These are phyloP conservation scores for Lithobates pipiens DNA, from an alignment of 2,797 vertebrate genomes.

Conservation along the genomic window DNA sequence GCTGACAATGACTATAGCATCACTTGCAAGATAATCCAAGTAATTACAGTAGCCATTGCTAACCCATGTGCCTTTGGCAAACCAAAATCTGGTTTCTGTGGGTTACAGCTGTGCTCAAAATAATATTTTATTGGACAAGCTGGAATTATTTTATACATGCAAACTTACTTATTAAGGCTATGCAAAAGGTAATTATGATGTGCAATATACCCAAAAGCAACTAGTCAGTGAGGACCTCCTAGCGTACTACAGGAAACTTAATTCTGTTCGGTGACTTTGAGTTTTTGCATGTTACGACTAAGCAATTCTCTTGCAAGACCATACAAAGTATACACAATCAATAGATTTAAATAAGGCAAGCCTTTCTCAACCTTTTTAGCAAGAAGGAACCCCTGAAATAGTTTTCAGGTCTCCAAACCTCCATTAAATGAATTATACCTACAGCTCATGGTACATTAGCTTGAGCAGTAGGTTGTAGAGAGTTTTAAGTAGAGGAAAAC, in stretches of 20 bases:
- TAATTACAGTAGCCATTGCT: background rate
- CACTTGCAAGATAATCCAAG: background rate
- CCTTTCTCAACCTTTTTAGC: too few relatives aligned
- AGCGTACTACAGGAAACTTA: background rate
- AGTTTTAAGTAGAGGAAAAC: too few relatives aligned
- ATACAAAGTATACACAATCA: background rate
- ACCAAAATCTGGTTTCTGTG: background rate
- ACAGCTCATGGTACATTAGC: too few relatives aligned
- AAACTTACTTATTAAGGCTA: background rate
- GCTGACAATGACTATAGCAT: background rate
- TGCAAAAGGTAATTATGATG: background rate
- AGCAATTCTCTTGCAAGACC: too few relatives aligned
- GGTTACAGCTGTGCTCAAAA: too few relatives aligned
- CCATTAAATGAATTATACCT: too few relatives aligned
- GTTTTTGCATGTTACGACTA: background rate
- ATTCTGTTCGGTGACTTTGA: background rate
- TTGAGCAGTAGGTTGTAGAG: too few relatives aligned
- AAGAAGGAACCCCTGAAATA: too few relatives aligned
- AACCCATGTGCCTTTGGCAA: background rate
- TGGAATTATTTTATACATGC: background rate
- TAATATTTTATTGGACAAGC: too few relatives aligned
- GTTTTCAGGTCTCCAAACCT: too few relatives aligned
- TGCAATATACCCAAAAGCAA: background rate
- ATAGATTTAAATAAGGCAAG: background rate
- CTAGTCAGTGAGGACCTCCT: background rate